Evolutionary conservation across 2,113 vertebrate genomes (phyloP).

Genomic region (crab-eating macaque (Macaca fascicularis)): T2T-MFA8v1.1 NC_088389.1:68653501-68654000

Average conservation of each 20-base stretch:
- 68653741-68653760: background rate
- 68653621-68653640: background rate
- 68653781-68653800: background rate
- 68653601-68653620: background rate
- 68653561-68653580: background rate
- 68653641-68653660: background rate
- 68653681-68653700: background rate
- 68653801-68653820: background rate
- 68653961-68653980: background rate
- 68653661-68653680: background rate
- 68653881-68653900: background rate
- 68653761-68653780: background rate
- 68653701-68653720: background rate
- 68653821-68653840: background rate
- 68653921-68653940: background rate
- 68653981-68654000: background rate
- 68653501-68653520: background rate
- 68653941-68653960: background rate
- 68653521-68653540: background rate
- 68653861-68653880: background rate
- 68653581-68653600: background rate
- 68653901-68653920: background rate
- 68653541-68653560: background rate
- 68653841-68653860: background rate
- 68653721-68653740: background rate